Evolutionary conservation across 2,888 invertebrate species (phyloP).

Genomic region (Ferrisia virgata): DNA sequence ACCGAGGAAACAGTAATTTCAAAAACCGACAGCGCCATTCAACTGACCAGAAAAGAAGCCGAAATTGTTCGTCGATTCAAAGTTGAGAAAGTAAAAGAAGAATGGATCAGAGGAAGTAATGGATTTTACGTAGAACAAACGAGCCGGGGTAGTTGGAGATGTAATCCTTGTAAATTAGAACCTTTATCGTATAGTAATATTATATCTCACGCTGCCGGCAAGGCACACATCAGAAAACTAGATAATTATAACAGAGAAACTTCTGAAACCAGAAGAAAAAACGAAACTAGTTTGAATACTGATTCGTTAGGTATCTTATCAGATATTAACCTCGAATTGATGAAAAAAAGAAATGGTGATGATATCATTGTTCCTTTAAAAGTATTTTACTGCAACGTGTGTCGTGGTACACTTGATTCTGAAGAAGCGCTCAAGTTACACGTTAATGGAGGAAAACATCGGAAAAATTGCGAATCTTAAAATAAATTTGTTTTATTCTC

Average conservation of each 20-base stretch:
- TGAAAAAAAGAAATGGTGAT: neutral
- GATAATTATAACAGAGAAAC: neutral
- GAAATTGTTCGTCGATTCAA: neutral
- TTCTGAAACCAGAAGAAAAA: neutral
- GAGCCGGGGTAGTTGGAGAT: neutral
- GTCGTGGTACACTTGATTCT: neutral
- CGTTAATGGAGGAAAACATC: neutral
- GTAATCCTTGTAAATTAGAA: neutral
- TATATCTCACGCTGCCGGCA: neutral
- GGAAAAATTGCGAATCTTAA: slow-evolving; percentile 16
- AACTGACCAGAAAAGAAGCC: neutral
- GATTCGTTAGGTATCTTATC: neutral
- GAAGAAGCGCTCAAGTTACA: neutral
- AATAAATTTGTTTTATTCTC: neutral
- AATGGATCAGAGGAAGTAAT: neutral
- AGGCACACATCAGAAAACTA: neutral
- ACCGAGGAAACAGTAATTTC: neutral
- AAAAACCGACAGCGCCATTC: neutral
- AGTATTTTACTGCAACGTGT: neutral
- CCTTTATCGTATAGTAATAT: neutral
- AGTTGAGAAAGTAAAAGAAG: neutral
- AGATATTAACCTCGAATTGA: neutral
- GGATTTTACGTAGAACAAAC: neutral
- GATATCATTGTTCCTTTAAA: neutral
- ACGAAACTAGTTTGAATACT: neutral